A percentile compares a stretch with the other conserved stretches of the same genome.
phyloP scores from a whole-genome alignment of 2,797 vertebrate genomes.

The Hybognathus amarus region DNA sequence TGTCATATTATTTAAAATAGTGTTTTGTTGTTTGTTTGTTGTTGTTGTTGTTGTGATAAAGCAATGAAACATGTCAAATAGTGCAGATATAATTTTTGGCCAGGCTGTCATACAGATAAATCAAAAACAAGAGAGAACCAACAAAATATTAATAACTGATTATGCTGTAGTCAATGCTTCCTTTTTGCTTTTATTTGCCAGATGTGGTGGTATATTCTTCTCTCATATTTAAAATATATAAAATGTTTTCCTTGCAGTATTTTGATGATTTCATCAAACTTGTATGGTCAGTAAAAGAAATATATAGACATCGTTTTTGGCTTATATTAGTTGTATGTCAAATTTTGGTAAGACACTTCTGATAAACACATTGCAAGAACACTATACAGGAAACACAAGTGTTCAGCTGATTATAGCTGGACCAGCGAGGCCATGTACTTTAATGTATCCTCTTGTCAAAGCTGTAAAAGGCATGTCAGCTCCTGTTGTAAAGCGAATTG shows the following conservation, averaged over 20 bases:
- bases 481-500: slow-evolving; percentile 41
- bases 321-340: background rate
- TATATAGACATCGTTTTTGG: background rate
- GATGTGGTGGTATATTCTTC: no score
- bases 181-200: no score
- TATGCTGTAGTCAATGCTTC: no score
- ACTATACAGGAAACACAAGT: background rate
- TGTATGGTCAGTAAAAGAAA: background rate
- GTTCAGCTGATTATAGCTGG: background rate
- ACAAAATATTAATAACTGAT: background rate
- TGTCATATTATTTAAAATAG: background rate
- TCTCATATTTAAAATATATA: no score
- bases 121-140: background rate
- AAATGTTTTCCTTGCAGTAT: background rate
- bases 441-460: background rate
- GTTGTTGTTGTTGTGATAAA: background rate
- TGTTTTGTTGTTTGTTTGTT: background rate
- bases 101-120: background rate
- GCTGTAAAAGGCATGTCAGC: slow-evolving; percentile 20
- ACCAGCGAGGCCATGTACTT: background rate
- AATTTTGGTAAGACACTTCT: background rate
- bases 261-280: background rate
- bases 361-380: background rate
- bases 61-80: background rate
- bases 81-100: no score